Base-by-base conservation (phyloP, 1,140 invertebrate species). In the Eurosta solidaginis region DNA sequence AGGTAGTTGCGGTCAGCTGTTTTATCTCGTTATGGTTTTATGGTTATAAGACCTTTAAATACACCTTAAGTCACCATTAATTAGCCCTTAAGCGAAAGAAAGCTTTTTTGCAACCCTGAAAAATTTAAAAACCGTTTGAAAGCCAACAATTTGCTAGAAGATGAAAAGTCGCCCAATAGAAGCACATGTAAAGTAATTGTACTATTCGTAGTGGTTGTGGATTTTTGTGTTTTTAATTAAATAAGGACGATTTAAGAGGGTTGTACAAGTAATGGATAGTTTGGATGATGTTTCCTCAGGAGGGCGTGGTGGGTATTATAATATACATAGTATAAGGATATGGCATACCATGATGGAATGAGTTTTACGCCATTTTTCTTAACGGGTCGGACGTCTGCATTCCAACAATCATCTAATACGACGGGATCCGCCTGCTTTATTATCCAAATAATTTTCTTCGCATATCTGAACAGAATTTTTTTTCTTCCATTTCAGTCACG, bases 401-500 rank as follows among this genome's bases (percentile, higher is more conserved):
- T n/a, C n/a, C n/a, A n/a, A n/a, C n/a, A n/a, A n/a, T n/a, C n/a
- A n/a, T n/a, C n/a, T n/a, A n/a, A n/a, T n/a, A n/a, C n/a, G n/a
- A n/a, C n/a, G n/a, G n/a, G n/a, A n/a, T n/a, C n/a, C n/a, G n/a
- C n/a, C n/a, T n/a, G n/a, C n/a, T n/a, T n/a, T n/a, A n/a, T n/a
- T n/a, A n/a, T n/a, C n/a, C n/a, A n/a, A n/a, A 68, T 36, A 42
- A 42, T 3, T 12, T 68, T 74, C 17, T 9, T 40, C 40, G 59
- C 20, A 73, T n/a, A 27, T 68, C 14, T 47, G 6, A 17, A 9
- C 40, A 17, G 6, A 22, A 27, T 6, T 63, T 77, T 77, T 47
- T 77, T 33, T 10, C 42, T 76, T 40, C 27, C 6, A 59, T 76
- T 47, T 74, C 17, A 84, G 85, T 82, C 9, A 86, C 85, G 12